Evolutionary conservation across 2,888 invertebrate genomes (phyloP).

Genomic region (Trileptium ribeirensis): DNA sequence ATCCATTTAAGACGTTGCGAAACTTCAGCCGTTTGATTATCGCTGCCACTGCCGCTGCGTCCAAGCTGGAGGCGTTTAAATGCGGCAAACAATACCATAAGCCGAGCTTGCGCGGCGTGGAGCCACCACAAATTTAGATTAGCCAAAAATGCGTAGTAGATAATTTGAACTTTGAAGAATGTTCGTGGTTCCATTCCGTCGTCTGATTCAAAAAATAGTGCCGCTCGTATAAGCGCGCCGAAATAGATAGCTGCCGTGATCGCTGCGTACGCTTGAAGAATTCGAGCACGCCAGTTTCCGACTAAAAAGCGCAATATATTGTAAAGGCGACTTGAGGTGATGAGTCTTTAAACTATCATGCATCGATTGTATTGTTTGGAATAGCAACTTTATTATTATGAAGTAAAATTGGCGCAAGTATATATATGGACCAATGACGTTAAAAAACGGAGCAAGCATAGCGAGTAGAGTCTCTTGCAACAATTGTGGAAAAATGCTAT

Average conservation of each 20-base stretch:
- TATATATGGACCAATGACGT: too few species aligned
- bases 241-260: neutral
- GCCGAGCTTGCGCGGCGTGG: neutral
- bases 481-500: too few species aligned
- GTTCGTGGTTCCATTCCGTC: neutral
- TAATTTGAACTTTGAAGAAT: neutral
- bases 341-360: too few species aligned
- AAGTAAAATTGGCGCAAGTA: too few species aligned
- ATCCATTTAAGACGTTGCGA: neutral
- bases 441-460: too few species aligned
- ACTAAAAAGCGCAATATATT: too few species aligned
- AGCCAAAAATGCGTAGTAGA: neutral
- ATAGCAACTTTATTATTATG: too few species aligned
- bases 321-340: too few species aligned
- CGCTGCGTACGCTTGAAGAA: neutral
- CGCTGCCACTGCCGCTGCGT: neutral
- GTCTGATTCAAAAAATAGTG: neutral
- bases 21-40: neutral
- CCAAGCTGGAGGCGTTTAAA: neutral
- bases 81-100: neutral
- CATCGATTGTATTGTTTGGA: too few species aligned
- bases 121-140: neutral
- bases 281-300: too few species aligned
- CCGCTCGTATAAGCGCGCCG: neutral
- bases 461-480: too few species aligned